Percentiles rank a stretch among this genome's conserved stretches.
These are phyloP conservation scores for Drosophila kurseongensis DNA, from an alignment of 1,140 invertebrate genomes.

Conservation along the genomic window DNA sequence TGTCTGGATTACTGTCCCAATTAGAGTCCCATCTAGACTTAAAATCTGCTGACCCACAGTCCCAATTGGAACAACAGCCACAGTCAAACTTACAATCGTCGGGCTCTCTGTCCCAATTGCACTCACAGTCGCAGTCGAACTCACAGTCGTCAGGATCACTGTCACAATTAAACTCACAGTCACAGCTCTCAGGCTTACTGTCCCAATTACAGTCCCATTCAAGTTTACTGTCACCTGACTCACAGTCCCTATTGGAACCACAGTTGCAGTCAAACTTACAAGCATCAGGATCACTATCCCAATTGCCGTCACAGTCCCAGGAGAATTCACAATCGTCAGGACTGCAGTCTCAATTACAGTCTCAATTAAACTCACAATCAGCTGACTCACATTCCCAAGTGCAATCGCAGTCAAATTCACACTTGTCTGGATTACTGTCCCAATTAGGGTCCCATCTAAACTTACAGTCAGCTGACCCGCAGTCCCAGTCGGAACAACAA, in stretches of 20 bases:
- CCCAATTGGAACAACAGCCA: not conserved
- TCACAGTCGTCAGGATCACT: not conserved
- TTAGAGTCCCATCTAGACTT: not conserved
- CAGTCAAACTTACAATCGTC: not conserved
- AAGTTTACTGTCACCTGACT: too few relatives aligned
- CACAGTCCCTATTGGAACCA: not conserved
- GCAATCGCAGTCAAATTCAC: too few relatives aligned
- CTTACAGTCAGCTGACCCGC: not conserved
- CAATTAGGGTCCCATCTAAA: not conserved
- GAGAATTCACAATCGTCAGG: too few relatives aligned
- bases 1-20: not conserved
- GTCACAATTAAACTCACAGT: not conserved
- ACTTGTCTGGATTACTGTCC: not conserved
- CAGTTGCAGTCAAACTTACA: not conserved
- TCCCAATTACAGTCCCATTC: not conserved
- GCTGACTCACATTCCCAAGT: too few relatives aligned
- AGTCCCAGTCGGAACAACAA: not conserved
- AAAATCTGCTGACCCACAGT: not conserved
- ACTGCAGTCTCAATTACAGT: not conserved
- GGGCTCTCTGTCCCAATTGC: too few relatives aligned
- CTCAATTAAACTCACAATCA: not conserved
- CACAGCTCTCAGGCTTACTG: too few relatives aligned
- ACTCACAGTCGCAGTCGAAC: not conserved
- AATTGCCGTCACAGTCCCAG: too few relatives aligned
- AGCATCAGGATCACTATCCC: too few relatives aligned